Evolutionary conservation across 2,113 vertebrate species (phyloP), one percentile per base, ranked within the genome.

Genomic region (Gopherus evgoodei): DNA sequence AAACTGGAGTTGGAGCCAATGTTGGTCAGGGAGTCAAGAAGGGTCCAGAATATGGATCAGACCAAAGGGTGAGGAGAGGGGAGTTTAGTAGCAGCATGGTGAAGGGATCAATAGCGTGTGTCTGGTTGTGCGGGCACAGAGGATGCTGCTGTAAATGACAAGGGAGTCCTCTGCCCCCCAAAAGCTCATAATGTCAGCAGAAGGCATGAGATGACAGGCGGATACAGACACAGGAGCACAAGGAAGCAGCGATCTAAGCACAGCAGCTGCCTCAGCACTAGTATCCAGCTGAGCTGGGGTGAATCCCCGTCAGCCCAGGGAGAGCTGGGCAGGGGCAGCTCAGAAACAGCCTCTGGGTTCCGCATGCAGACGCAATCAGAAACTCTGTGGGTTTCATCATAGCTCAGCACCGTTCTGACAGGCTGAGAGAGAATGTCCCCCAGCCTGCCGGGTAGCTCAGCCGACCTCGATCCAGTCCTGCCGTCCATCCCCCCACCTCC

Each of bases 311-410:
- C 59, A 62, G 29, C 11, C 76, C 54, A 72, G 35, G 65, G 31
- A 69, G n/a, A 75, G 72, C 38, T 42, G 72, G 38, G 38, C 17
- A 1, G 38, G 53, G 56, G 7, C 88, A 69, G 92, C 88, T 93
- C 92, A 90, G 92, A 87, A 93, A 90, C 88, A 90, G 92, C 79
- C 78, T 86, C 83, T 83, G 87, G 52, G 78, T 82, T 90, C 90
- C 92, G 47, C 92, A 83, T 5, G 31, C 35, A 44, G 38, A 53
- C 22, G 24, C 6, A 50, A 6, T 83, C 79, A 86, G 87, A 76
- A 31, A 72, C 83, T 17, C 8, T 17, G n/a, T n/a, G 29, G 5
- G 42, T 90, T 93, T 90, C 83, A 82, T 93, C 92, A 86, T 19
- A 54, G 92, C 87, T 82, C 38, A 85, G 42, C 76, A 79, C 54